Evolutionary conservation across 2,113 vertebrate genomes (phyloP).

Genomic region (Vanacampus margaritifer): DNA sequence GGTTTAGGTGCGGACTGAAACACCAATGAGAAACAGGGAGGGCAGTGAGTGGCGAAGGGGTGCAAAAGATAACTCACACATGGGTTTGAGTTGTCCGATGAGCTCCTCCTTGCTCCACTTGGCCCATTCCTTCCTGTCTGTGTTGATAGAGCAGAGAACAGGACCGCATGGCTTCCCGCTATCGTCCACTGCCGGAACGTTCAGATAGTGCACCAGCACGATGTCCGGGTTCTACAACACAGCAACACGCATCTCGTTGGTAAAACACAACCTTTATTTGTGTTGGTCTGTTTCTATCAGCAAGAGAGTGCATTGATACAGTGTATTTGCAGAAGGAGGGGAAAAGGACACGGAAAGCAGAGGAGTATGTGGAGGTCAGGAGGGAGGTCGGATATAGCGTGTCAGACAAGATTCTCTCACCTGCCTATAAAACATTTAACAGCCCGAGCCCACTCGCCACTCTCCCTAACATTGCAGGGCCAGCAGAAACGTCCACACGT

Average conservation of each 20-base stretch:
- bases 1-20: conserved; percentile 25
- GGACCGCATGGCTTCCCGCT: conserved; percentile 96
- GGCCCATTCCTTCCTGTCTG: conserved; percentile 98
- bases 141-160: conserved; percentile 97
- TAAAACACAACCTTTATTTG: conserved; percentile 16
- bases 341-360: conserved; percentile 28
- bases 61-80: conserved; percentile 85
- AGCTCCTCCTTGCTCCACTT: conserved; percentile 99
- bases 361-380: conserved; percentile 49
- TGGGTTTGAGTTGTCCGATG: conserved; percentile 95
- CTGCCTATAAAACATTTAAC: conserved; percentile 70
- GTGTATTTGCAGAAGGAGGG: conserved; percentile 29
- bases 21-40: conserved; percentile 23
- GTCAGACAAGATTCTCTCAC: conserved; percentile 68
- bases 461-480: conserved; percentile 51
- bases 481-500: conserved; percentile 24
- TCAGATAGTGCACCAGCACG: conserved; percentile 98
- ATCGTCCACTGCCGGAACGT: conserved; percentile 96
- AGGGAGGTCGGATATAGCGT: conserved; percentile 57
- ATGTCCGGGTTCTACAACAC: conserved; percentile 91
- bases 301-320: conserved; percentile 21
- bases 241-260: conserved; percentile 20
- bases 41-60: conserved; percentile 5
- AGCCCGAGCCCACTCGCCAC: conserved; percentile 62
- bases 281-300: conserved; percentile 15